These are phyloP conservation scores for Lepus timidus DNA, from an alignment of 2,113 vertebrate species.

Conservation along the genomic window DNA sequence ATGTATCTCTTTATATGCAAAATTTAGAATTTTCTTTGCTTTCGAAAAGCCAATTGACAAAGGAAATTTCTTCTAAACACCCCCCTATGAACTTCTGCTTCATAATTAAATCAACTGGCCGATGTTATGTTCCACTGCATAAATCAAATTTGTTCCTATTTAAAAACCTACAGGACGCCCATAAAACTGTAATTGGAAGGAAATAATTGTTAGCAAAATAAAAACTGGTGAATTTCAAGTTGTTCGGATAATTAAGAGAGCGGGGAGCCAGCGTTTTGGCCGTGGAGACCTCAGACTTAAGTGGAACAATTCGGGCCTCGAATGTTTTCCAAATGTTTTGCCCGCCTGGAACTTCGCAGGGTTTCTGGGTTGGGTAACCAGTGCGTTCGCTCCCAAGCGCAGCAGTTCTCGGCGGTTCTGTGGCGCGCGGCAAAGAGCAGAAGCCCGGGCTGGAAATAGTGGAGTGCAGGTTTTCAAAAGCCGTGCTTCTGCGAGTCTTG, in stretches of 20 bases:
- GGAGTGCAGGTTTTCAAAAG: background rate
- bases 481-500: background rate
- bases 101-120: slow-evolving; percentile 64
- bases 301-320: background rate
- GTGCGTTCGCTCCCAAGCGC: background rate
- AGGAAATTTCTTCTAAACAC: slow-evolving; percentile 70
- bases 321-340: slow-evolving; percentile 38
- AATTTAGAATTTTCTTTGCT: slow-evolving; percentile 52
- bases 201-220: slow-evolving; percentile 69
- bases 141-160: slow-evolving; percentile 70
- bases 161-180: slow-evolving; percentile 62
- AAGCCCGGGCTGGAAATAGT: slow-evolving; percentile 10
- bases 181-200: slow-evolving; percentile 55
- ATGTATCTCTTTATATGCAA: slow-evolving; percentile 37
- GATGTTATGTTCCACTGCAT: slow-evolving; percentile 46
- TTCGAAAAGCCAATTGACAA: slow-evolving; percentile 66
- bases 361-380: background rate
- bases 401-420: background rate
- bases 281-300: background rate
- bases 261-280: background rate
- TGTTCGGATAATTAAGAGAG: slow-evolving; percentile 11
- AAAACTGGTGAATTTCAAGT: slow-evolving; percentile 32
- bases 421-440: background rate
- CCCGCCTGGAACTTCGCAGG: background rate
- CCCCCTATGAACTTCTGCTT: slow-evolving; percentile 66